Evolutionary conservation across 2,888 invertebrate genomes (phyloP).

Genomic region (Drosophila vallismaia): DNA sequence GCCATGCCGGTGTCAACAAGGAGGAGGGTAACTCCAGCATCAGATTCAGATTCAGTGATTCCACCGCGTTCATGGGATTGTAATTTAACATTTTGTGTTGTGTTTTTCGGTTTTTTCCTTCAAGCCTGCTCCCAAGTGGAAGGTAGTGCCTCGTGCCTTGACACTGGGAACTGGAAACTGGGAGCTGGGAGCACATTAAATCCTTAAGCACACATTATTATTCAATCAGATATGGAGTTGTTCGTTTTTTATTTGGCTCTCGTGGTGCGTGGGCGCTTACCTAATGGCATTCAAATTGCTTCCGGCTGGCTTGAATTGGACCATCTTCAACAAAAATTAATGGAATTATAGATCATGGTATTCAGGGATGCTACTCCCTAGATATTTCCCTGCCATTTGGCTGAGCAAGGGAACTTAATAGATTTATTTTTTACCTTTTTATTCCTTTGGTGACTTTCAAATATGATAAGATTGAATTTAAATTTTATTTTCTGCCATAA

Average conservation of each 20-base stretch:
- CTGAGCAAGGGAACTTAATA: not conserved
- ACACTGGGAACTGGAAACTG: conserved; percentile 25
- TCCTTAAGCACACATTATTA: conserved; percentile 79
- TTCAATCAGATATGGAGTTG: conserved; percentile 79
- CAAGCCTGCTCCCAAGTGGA: conserved; percentile 24
- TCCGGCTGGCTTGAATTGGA: conserved; percentile 39
- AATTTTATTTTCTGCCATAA: not conserved
- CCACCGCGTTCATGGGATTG: conserved; percentile 32
- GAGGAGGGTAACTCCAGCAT: conserved; percentile 2
- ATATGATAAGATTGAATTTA: not conserved
- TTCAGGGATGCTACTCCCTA: conserved; percentile 8
- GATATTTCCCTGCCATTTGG: not conserved
- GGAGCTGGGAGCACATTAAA: conserved; percentile 64
- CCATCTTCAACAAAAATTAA: conserved; percentile 47
- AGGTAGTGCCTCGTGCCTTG: conserved; percentile 20
- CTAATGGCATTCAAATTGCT: conserved; percentile 68
- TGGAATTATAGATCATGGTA: conserved; percentile 28
- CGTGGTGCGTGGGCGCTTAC: conserved; percentile 27
- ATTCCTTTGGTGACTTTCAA: not conserved
- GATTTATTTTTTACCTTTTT: not conserved
- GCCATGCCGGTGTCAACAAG: conserved; percentile 39
- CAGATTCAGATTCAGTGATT: conserved; percentile 16
- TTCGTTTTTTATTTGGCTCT: conserved; percentile 40
- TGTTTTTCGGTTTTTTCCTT: conserved; percentile 8
- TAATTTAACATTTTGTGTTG: conserved; percentile 59